Evolutionary conservation across 2,113 vertebrate genomes (phyloP), one percentile per base, ranked within the genome.

Genomic region (Brachyhypopomus occidentalis): DNA sequence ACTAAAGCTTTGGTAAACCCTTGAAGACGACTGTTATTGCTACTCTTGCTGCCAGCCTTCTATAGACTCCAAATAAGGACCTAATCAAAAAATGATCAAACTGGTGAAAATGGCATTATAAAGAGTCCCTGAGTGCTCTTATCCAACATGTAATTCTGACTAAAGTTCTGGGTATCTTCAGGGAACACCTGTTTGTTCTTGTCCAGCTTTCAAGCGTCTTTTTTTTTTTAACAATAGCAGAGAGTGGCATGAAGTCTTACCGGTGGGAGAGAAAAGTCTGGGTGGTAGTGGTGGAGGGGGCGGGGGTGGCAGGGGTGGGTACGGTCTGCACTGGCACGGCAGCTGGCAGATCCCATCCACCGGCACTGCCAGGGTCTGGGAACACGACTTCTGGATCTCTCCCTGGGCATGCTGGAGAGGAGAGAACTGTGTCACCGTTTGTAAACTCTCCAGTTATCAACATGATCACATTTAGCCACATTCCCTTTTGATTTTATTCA

Each of bases 251-350:
- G 56, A n/a, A 19, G 67, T 94, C 94, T 94, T 90, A 96, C 95
- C 91, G 19, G 94, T 88, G 81, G 91, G 89, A 0, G 87, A 90
- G 48, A 94, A 88, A 77, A 95, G 89, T 88, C 94, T 92, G 0
- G 95, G 95, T 16, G 95, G 95, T 0, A 94, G 95, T 0, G 95
- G 95, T 3, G 95, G 95, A 0, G 95, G 95, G 1, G 95, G 95
- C 0, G 95, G 95, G 0, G 95, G 95, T 9, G 95, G 95, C 60
- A 95, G 87, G 0, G 89, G 93, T 27, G 94, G 94, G n/a, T 95
- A 95, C 36, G 93, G 94, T 83, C 94, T 94, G 91, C 95, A 96
- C 79, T 94, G 94, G 90, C 95, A 96, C 72, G 93, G 79, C 86
- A 95, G 88, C 82, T 94, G 93, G 88, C 95, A 96, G 87, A 83